Evolutionary conservation across 1,140 invertebrate genomes (phyloP).

Genomic region (Drosophila teissieri): DNA sequence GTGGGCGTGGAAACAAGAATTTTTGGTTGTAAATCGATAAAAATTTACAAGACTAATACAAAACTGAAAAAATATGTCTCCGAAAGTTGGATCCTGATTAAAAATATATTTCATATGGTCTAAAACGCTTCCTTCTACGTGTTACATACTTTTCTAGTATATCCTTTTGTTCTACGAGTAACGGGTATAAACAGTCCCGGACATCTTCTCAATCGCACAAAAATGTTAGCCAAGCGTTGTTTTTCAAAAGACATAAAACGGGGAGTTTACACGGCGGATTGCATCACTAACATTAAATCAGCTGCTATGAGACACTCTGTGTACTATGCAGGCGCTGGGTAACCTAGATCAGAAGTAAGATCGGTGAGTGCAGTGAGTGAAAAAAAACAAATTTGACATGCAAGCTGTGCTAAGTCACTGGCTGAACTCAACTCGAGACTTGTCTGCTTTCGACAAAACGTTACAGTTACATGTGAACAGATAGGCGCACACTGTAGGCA

Average conservation of each 20-base stretch:
- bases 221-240: slow-evolving; percentile 67
- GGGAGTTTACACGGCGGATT: slow-evolving; percentile 68
- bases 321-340: slow-evolving; percentile 23
- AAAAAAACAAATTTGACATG: slow-evolving; percentile 80
- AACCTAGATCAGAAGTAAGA: slow-evolving; percentile 53
- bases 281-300: slow-evolving; percentile 70
- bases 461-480: slow-evolving; percentile 60
- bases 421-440: slow-evolving; percentile 30
- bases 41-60: no score
- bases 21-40: no score
- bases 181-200: neutral
- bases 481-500: slow-evolving; percentile 32
- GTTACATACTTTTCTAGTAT: no score
- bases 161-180: no score
- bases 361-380: slow-evolving; percentile 52
- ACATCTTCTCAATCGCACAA: slow-evolving; percentile 39
- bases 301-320: slow-evolving; percentile 18
- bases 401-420: slow-evolving; percentile 65
- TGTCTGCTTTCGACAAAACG: slow-evolving; percentile 67
- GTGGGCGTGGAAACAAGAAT: no score
- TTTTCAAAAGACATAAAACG: slow-evolving; percentile 75
- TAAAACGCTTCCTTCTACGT: no score
- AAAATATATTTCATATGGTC: no score
- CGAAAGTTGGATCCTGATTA: no score
- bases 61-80: no score